phyloP scores from a whole-genome alignment of 2,797 vertebrate genomes.

The Cryptoprocta ferox region DNA sequence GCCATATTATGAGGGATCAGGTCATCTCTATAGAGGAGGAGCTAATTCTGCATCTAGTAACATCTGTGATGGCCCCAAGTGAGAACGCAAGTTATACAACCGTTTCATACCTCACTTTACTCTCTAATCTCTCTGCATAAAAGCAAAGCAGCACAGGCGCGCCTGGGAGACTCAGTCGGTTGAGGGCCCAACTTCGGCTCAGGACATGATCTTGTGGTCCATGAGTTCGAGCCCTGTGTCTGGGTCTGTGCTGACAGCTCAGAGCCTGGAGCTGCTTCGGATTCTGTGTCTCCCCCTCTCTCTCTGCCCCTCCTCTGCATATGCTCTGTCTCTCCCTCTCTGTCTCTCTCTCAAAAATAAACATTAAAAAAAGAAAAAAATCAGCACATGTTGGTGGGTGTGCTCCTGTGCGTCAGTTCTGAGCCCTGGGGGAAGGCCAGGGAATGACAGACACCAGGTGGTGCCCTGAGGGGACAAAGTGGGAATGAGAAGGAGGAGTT shows the following conservation, averaged over 20 bases:
- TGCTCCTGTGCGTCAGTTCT: not conserved
- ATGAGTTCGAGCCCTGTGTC: accelerated
- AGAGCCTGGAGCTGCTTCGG: too few relatives aligned
- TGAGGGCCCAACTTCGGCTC: too few relatives aligned
- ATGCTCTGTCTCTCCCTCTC: too few relatives aligned
- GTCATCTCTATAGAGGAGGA: not conserved
- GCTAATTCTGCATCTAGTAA: not conserved
- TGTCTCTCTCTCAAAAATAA: too few relatives aligned
- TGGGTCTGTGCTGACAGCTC: too few relatives aligned
- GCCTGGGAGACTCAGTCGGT: too few relatives aligned
- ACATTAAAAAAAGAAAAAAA: too few relatives aligned
- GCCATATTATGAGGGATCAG: not conserved
- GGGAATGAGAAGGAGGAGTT: not conserved
- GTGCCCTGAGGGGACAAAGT: not conserved
- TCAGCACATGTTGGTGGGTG: not conserved
- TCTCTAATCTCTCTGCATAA: not conserved
- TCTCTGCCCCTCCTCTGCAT: too few relatives aligned
- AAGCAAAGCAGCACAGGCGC: not conserved
- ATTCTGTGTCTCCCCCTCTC: too few relatives aligned
- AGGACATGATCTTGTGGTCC: too few relatives aligned
- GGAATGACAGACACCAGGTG: not conserved
- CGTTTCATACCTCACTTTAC: not conserved
- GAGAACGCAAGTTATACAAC: not conserved
- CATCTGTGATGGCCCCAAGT: not conserved
- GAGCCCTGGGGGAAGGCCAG: not conserved